These are phyloP conservation scores for Coptotermes formosanus DNA, from an alignment of 1,140 invertebrate species.

Conservation along the genomic window DNA sequence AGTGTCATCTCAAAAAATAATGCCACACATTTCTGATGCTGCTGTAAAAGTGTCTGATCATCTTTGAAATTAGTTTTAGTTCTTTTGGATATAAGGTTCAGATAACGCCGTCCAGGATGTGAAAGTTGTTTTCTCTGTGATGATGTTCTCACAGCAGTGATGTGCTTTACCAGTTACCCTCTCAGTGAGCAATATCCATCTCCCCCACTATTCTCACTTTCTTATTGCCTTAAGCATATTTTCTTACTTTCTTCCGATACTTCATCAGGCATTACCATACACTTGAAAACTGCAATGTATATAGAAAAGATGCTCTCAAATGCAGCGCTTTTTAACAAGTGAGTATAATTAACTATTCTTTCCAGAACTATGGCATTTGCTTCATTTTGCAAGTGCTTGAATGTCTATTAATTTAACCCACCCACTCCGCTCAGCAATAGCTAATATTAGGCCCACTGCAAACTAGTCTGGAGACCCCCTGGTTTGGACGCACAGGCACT, in stretches of 20 bases:
- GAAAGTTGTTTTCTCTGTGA: conserved; percentile 12
- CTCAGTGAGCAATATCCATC: neutral
- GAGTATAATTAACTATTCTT: too few species aligned
- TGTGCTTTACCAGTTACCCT: neutral
- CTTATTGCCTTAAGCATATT: neutral
- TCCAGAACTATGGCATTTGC: too few species aligned
- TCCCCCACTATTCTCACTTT: neutral
- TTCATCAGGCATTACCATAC: neutral
- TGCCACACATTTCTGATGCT: neutral
- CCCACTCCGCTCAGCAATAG: too few species aligned
- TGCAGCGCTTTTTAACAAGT: too few species aligned
- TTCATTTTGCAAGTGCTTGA: too few species aligned
- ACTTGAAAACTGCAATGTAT: too few species aligned
- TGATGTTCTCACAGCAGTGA: neutral
- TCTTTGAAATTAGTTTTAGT: neutral
- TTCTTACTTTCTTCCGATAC: neutral
- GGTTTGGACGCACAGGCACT: too few species aligned
- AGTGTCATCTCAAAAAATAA: neutral
- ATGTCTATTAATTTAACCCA: too few species aligned
- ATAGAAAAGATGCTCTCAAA: too few species aligned
- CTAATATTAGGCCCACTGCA: too few species aligned
- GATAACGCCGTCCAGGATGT: neutral
- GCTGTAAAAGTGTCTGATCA: neutral
- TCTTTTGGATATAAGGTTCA: neutral
- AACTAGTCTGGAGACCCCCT: too few species aligned